These are phyloP conservation scores for Limosa lapponica DNA, from an alignment of 2,797 vertebrate genomes.

Conservation along the genomic window DNA sequence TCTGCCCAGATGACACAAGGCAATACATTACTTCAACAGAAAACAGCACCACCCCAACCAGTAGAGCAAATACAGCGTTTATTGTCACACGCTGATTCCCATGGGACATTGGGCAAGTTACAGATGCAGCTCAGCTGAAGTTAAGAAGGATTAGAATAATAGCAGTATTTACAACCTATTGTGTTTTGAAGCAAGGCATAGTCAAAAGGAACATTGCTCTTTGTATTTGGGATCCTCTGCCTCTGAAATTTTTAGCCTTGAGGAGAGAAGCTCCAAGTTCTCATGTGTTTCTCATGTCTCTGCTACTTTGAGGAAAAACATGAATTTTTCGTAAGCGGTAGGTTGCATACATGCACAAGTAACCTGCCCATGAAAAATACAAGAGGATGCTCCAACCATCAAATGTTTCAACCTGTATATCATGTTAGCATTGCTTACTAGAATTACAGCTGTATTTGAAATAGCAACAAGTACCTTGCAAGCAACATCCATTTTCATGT, in stretches of 20 bases:
- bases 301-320: not conserved
- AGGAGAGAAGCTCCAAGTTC: not conserved
- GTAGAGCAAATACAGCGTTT: not conserved
- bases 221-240: not conserved
- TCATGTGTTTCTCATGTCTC: not conserved
- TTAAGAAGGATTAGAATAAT: not conserved
- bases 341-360: not conserved
- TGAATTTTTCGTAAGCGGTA: not conserved
- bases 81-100: not conserved
- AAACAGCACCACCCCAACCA: not conserved
- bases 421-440: not conserved
- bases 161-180: not conserved
- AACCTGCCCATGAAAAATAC: not conserved
- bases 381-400: not conserved
- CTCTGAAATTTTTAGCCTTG: not conserved
- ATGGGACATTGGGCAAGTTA: not conserved
- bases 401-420: not conserved
- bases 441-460: not conserved
- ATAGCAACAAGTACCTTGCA: slow-evolving; percentile 83
- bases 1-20: not conserved
- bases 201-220: not conserved
- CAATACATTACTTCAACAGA: not conserved
- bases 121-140: not conserved
- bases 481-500: slow-evolving; percentile 93
- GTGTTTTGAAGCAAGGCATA: not conserved